Percentiles rank a stretch among this genome's conserved stretches.
Evolutionary conservation across 2,113 vertebrate genomes (phyloP).

Genomic region (Cebidichthys violaceus): DNA sequence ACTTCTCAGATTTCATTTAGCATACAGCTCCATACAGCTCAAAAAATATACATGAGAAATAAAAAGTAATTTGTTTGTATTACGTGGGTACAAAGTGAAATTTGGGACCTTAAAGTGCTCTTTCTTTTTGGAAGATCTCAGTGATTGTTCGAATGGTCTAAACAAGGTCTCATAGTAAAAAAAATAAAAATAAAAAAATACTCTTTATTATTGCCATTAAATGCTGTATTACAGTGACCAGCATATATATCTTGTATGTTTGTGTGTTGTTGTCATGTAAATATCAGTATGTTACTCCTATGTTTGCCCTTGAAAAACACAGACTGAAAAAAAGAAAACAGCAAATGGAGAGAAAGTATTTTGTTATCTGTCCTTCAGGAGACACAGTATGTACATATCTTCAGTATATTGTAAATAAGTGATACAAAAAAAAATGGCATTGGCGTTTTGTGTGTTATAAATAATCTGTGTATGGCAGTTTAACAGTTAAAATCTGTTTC

Average conservation of each 20-base stretch:
- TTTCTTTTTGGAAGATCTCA: constrained; percentile 54
- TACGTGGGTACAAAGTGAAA: constrained; percentile 56
- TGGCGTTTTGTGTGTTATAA: constrained; percentile 87
- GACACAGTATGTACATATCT: constrained; percentile 87
- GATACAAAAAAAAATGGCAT: constrained; percentile 75
- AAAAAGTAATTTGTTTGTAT: constrained; percentile 54
- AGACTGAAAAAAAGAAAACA: constrained; percentile 70
- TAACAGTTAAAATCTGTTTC: constrained; percentile 86
- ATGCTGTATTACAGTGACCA: constrained; percentile 82
- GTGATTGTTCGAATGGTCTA: constrained; percentile 53
- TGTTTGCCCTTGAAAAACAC: constrained; percentile 80
- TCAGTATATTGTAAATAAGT: constrained; percentile 90
- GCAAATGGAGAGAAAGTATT: constrained; percentile 84
- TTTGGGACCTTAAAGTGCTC: constrained; percentile 57
- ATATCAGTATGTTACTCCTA: constrained; percentile 82
- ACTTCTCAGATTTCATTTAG: constrained; percentile 64
- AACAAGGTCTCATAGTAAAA: constrained; percentile 58
- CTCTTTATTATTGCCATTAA: constrained; percentile 70
- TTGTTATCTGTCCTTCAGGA: constrained; percentile 89
- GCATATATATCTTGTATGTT: constrained; percentile 79
- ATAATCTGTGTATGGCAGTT: constrained; percentile 87
- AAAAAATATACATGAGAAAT: constrained; percentile 44
- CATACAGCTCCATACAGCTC: constrained; percentile 52
- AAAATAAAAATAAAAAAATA: constrained; percentile 50
- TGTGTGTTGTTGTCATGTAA: constrained; percentile 89